Evolutionary conservation across 2,113 vertebrate genomes (phyloP).

Genomic region (Cyanoderma ruficeps): DNA sequence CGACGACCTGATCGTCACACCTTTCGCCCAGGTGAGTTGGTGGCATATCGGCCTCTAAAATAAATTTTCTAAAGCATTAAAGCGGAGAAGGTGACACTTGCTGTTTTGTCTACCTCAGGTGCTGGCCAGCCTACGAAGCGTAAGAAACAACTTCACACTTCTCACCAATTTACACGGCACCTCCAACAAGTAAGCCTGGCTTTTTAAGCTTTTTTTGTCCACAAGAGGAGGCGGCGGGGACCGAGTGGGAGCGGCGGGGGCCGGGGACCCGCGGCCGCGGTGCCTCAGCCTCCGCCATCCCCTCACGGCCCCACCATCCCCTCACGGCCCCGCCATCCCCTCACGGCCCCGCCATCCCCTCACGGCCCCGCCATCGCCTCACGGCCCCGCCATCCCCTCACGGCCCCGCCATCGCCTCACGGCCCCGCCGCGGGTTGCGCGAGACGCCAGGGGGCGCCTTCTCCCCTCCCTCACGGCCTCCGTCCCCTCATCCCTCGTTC

Average conservation of each 20-base stretch:
- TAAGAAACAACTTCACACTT: conserved; percentile 93
- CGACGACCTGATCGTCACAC: conserved; percentile 96
- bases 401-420: neutral
- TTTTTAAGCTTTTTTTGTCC: neutral
- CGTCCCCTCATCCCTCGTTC: neutral
- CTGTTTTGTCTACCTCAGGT: conserved; percentile 74
- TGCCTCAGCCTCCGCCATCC: neutral
- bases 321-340: too few relatives aligned
- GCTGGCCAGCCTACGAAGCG: conserved; percentile 91
- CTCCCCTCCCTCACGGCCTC: neutral
- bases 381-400: too few relatives aligned
- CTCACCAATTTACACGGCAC: conserved; percentile 90
- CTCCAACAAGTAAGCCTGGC: conserved; percentile 85
- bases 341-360: neutral
- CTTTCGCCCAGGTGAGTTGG: conserved; percentile 88
- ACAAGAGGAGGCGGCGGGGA: neutral
- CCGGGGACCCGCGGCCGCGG: neutral
- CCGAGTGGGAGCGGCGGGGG: neutral
- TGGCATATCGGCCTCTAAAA: neutral
- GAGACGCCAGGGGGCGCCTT: neutral
- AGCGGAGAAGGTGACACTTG: neutral
- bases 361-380: neutral
- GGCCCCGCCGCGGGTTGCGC: neutral
- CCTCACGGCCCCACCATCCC: neutral
- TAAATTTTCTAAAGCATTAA: neutral